Conservation (phyloP, 2,888 invertebrate species). For the Drosophila tanythrix region DNA sequence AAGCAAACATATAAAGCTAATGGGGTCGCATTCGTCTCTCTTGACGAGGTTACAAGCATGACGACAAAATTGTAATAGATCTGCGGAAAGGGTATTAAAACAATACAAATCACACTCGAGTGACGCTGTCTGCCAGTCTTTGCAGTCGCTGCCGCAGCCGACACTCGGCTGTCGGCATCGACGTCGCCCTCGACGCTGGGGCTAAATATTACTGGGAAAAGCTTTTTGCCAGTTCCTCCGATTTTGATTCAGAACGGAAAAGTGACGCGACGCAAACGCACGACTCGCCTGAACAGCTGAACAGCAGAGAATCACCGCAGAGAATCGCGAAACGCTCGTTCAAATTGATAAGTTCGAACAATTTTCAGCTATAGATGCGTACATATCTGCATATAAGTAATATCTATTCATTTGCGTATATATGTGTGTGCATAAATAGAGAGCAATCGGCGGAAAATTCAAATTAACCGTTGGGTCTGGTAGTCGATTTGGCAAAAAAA, state of each 20-base stretch:
- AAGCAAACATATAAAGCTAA: background rate
- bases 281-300: constrained; percentile 30
- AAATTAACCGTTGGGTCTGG: constrained; percentile 19
- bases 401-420: constrained; percentile 1
- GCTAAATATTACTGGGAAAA: constrained; percentile 66
- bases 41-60: background rate
- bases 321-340: constrained; percentile 37
- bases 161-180: constrained; percentile 9
- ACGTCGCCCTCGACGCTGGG: constrained; percentile 14
- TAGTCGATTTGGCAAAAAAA: constrained; percentile 27
- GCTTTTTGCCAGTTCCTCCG: constrained; percentile 64
- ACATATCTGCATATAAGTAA: constrained; percentile 27
- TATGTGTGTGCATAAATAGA: background rate
- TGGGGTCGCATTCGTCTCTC: background rate
- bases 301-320: constrained; percentile 14
- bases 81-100: background rate
- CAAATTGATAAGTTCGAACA: constrained; percentile 32
- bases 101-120: constrained; percentile 15
- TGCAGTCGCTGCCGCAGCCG: constrained; percentile 15
- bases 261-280: constrained; percentile 69
- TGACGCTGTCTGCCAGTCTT: constrained; percentile 2
- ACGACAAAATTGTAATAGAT: background rate
- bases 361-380: constrained; percentile 15
- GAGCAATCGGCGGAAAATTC: constrained; percentile 31
- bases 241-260: constrained; percentile 74